Evolutionary conservation across 2,888 invertebrate species (phyloP), one percentile per base, ranked within the genome.

Genomic region (Ichneumoninae sp.): DNA sequence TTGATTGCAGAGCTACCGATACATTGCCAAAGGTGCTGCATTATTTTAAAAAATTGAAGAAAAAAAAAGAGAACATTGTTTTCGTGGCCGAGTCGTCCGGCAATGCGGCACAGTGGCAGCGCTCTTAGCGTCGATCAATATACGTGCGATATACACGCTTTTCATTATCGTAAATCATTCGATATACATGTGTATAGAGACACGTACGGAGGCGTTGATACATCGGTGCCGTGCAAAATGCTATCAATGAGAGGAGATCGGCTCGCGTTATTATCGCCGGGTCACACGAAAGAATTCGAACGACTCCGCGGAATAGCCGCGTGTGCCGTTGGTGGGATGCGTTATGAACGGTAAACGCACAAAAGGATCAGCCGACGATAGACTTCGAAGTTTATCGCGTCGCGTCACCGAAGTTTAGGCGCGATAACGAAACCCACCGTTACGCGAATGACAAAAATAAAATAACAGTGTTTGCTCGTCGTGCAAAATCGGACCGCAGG

Each of bases 311-410:
- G 40, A 22, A 47, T 2, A 54, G 19, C 60, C 63, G 60, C 73
- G 73, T 63, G 73, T 63, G 73, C 26, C 3, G 60, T 36, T 3
- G 40, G 8, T 33, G 30, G 22, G 19, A 52, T n/a, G 26, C 54
- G 71, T 36, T 57, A 16, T 7, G 69, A 69, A 63, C 73, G 73
- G 60, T 74, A 63, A 74, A 74, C 47, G 60, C 60, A 74, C 60
- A 63, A 63, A 73, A 57, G 57, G 71, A 57, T 44, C n/a, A 4
- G 13, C 2, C 71, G 7, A 33, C 13, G 57, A 52, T 6, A n/a
- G 30, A 13, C 40, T 19, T 4, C 10, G 57, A 57, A 57, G 57
- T 57, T 57, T 57, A 57, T 57, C 57, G 57, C 4, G 10, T 57
- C 13, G 22, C 13, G 16, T 33, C n/a, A 22, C 7, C 63, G 33